Evolutionary conservation across 2,888 invertebrate species (phyloP), one percentile per base, ranked within the genome.

Genomic region (Aelia acuminata): DNA sequence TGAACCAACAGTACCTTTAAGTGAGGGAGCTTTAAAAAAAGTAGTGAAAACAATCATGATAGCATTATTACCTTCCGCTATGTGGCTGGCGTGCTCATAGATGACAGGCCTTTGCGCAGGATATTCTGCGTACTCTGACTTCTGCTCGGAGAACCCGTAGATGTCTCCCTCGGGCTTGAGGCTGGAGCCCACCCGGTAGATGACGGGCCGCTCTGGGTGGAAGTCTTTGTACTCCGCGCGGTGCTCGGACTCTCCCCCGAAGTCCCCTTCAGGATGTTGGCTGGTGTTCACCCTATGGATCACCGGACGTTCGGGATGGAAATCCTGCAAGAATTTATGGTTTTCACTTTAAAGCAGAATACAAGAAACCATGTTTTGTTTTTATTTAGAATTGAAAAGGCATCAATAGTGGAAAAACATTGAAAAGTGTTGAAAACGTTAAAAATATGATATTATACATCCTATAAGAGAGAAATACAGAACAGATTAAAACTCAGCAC

Each of bases 191-290:
- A 89, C 89, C 48, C 89, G 80, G 63, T 90, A 89, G 18, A 89
- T 88, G 4, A 89, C 75, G 0, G 90, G 90, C 15, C 90, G 49
- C 18, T 89, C 84, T 0, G 90, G 89, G 26, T 90, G 90, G 84
- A 90, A 90, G 70, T 90, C 90, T 39, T 86, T 89, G 89, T 89
- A 89, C 70, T 89, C 89, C 0, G 89, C 31, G 18, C 87, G 39
- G 11, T 39, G 57, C 88, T 90, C 90, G 5, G 90, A 88, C 22
- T 70, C 88, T 15, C 89, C 88, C 11, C 22, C 35, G 50, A 90
- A 87, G n/a, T 89, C 90, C 3, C 90, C 90, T 88, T 90, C 89
- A 13, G 90, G 89, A 48, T 90, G 90, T 13, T 90, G 88, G 85
- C 31, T 89, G 8, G 89, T 88, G 39, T 89, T 85, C 1, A 88